Percentiles rank a stretch among this genome's conserved stretches.
phyloP scores from a whole-genome alignment of 2,888 invertebrate species.

The Hemithea aestivaria region DNA sequence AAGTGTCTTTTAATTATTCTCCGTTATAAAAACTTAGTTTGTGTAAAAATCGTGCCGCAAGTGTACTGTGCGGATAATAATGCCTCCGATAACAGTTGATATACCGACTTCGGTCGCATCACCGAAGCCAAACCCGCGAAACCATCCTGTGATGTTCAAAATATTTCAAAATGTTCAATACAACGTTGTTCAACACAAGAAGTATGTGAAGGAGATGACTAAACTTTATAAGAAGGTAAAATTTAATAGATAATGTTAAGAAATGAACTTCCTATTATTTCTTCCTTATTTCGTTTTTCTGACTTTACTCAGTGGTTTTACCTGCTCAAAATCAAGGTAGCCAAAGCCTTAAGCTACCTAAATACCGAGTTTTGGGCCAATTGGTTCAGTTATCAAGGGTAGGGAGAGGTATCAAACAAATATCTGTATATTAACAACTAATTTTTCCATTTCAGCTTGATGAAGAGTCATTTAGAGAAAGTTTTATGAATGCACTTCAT shows the following conservation, averaged over 20 bases:
- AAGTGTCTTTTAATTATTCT: too few relatives aligned
- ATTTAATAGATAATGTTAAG: slow-evolving; percentile 3
- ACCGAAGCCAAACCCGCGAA: slow-evolving; percentile 61
- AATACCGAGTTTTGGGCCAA: too few relatives aligned
- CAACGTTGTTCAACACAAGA: slow-evolving; percentile 82
- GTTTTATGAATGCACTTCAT: slow-evolving; percentile 82
- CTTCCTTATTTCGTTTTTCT: too few relatives aligned
- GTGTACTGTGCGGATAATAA: slow-evolving; percentile 24
- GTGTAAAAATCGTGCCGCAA: too few relatives aligned
- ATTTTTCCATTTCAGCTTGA: slow-evolving; percentile 43
- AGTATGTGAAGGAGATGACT: slow-evolving; percentile 80
- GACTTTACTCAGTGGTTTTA: too few relatives aligned
- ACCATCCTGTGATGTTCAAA: slow-evolving; percentile 66
- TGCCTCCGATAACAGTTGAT: slow-evolving; percentile 53
- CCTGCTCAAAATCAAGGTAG: too few relatives aligned
- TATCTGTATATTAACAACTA: too few relatives aligned
- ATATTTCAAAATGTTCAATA: slow-evolving; percentile 83
- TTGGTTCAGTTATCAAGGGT: too few relatives aligned
- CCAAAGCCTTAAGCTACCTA: too few relatives aligned
- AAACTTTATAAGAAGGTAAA: slow-evolving; percentile 81
- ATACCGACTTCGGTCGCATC: slow-evolving; percentile 34
- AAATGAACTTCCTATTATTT: background rate
- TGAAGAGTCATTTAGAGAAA: slow-evolving; percentile 79
- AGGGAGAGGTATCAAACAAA: too few relatives aligned
- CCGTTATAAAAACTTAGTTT: too few relatives aligned